Conservation (phyloP, 2,888 invertebrate genomes). For the Melanchra persicariae region DNA sequence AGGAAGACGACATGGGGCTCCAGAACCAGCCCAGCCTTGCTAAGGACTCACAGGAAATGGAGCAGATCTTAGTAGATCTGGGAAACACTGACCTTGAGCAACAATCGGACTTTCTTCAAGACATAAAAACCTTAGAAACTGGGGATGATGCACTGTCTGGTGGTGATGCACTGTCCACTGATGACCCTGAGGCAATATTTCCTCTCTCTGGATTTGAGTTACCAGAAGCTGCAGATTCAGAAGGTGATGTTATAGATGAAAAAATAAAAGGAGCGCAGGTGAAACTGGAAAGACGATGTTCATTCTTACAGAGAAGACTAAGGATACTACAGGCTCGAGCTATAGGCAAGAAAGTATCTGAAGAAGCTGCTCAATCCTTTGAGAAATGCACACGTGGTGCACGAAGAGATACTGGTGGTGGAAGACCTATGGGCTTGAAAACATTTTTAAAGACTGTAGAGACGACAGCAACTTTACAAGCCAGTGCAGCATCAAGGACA, state of each 20-base stretch:
- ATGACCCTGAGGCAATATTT: slow-evolving; percentile 88
- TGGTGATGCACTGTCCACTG: slow-evolving; percentile 83
- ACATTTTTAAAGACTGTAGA: slow-evolving; percentile 86
- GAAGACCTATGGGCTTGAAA: slow-evolving; percentile 85
- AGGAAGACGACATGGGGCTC: slow-evolving; percentile 91
- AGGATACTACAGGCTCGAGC: slow-evolving; percentile 94
- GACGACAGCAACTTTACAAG: slow-evolving; percentile 85
- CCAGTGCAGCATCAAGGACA: slow-evolving; percentile 82
- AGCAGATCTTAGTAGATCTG: slow-evolving; percentile 92
- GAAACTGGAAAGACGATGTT: slow-evolving; percentile 93
- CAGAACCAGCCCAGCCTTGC: slow-evolving; percentile 90
- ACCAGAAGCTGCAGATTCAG: slow-evolving; percentile 89
- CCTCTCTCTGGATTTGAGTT: slow-evolving; percentile 86
- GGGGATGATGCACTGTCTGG: slow-evolving; percentile 77
- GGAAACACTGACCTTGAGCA: slow-evolving; percentile 91
- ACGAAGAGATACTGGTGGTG: slow-evolving; percentile 88
- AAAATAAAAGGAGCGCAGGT: slow-evolving; percentile 90
- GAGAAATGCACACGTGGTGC: slow-evolving; percentile 95
- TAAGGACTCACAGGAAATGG: slow-evolving; percentile 92
- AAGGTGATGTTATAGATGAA: slow-evolving; percentile 88
- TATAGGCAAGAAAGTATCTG: slow-evolving; percentile 94
- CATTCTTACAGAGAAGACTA: slow-evolving; percentile 93
- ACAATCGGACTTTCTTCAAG: slow-evolving; percentile 93
- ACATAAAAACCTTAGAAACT: slow-evolving; percentile 94
- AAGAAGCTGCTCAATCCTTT: slow-evolving; percentile 92